Evolutionary conservation across 2,113 vertebrate species (phyloP), one percentile per base, ranked within the genome.

Genomic region (Oceanites oceanicus): DNA sequence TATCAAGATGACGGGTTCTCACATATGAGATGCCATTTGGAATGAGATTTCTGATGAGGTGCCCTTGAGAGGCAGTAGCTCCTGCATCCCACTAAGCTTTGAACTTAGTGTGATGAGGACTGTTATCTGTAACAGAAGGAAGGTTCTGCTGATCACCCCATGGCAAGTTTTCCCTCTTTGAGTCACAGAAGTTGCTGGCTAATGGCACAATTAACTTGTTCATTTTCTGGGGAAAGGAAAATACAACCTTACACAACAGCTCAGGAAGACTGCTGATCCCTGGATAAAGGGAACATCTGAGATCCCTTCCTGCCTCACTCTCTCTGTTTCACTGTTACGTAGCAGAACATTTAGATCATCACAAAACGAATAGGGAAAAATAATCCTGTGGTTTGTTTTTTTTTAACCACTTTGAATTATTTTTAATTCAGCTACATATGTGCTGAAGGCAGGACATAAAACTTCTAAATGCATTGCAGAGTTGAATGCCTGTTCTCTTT

Each of bases 1-100:
- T 12, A 73, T 6, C 16, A 59, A 53, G 26, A 40, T 40, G 52
- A 40, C 0, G 0, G 5, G 11, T 86, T 74, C 25, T 58, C 11
- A 36, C 14, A 18, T 13, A 20, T 7, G 18, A 61, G 14, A 40
- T 30, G 9, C 27, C 30, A 36, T 6, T 5, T 10, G 50, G 30
- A 82, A 36, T 9, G 23, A 56, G 23, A 44, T 38, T 82, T 90
- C 47, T 62, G 2, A 66, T 74, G 56, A 58, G 13, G 7, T 36
- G 6, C 19, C 27, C 10, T 29, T 44, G 55, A 77, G 22, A 38
- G 19, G 25, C 8, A 49, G 40, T 25, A 74, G 4, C 6, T 10
- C 58, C 38, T 74, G 13, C 58, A 71, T 27, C 25, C 36, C 34
- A 34, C 34, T 74, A 26, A 30, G 62, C 58, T 82, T 67, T 92